Percentiles rank a stretch among this genome's conserved stretches.
Conservation (phyloP, 1,140 invertebrate genomes). For the Hesperophylax magnus region DNA sequence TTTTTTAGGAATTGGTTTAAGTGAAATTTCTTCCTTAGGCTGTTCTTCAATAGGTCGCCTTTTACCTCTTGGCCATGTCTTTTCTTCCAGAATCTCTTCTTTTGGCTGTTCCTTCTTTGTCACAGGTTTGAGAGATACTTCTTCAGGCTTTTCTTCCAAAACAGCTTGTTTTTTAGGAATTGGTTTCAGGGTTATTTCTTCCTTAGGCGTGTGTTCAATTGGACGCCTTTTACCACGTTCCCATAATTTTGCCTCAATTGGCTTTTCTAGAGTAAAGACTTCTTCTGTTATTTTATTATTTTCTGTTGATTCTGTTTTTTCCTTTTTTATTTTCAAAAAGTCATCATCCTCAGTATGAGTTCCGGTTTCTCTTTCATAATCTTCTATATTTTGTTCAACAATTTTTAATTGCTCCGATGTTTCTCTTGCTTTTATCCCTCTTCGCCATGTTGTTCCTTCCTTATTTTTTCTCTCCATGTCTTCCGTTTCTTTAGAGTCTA, state of each 20-base stretch:
- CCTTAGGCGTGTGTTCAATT: conserved; percentile 64
- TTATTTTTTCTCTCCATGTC: conserved; percentile 28
- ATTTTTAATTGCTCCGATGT: background rate
- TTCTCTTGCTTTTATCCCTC: conserved; percentile 56
- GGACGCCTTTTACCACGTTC: conserved; percentile 64
- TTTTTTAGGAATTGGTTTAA: conserved; percentile 67
- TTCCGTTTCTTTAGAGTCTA: conserved; percentile 26
- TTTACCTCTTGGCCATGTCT: conserved; percentile 60
- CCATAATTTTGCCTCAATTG: conserved; percentile 65
- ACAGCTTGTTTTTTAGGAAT: conserved; percentile 63
- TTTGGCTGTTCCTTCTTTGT: conserved; percentile 61
- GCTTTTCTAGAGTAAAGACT: conserved; percentile 61
- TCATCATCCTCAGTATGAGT: background rate
- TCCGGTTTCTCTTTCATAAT: background rate
- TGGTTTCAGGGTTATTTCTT: conserved; percentile 69
- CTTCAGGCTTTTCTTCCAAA: conserved; percentile 62
- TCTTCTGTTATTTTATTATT: conserved; percentile 34
- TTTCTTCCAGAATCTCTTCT: conserved; percentile 60
- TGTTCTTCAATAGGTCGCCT: conserved; percentile 63
- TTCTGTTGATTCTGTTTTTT: conserved; percentile 10
- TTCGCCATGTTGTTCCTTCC: conserved; percentile 14
- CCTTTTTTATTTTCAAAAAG: conserved; percentile 29
- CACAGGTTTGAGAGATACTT: conserved; percentile 53
- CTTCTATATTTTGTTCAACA: background rate
- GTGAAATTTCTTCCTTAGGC: conserved; percentile 63